Base-by-base conservation (phyloP, 2,113 vertebrate genomes). In the Semnornis frantzii region DNA sequence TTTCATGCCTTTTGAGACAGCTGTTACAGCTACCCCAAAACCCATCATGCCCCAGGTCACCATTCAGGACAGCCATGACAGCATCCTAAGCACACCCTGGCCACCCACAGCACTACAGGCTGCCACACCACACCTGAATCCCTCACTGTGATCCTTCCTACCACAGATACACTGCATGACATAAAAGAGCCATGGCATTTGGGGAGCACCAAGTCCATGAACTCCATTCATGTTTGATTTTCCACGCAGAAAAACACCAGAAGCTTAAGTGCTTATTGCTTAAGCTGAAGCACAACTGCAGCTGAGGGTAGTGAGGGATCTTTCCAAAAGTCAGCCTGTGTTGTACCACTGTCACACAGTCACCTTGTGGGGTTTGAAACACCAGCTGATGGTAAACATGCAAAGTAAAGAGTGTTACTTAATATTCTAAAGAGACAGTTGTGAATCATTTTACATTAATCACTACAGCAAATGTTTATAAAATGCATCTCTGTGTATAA, bases 401-500 rank as follows among this genome's bases (percentile, higher is more conserved):
- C 2, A 1, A 87, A 74, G 52, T 25, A 57, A 85, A 94, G 52
- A 50, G 76, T 44, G 10, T 90, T 90, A 63, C 62, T 92, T 90
- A 44, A 81, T 55, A 94, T 78, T 93, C 73, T 83, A 31, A 74
- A 90, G 79, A 88, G 58, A n/a, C 12, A n/a, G 50, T 15, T 80
- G 66, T 84, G 91, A 95, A 95, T 84, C 4, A 15, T 94, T 89
- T 76, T 62, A 83, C 73, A 78, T 86, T 90, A 92, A 93, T 95
- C 77, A 95, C 59, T 88, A 88, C 72, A 75, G 76, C 15, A 78
- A 90, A 90, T 46, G 87, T 87, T 85, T 94, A 70, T 84, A 93
- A 90, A 95, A 90, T 62, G 82, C 30, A 24, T 84, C 44, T 50
- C 65, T 46, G 6, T 76, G 59, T 83, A 81, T 90, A 91, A 93